Evolutionary conservation across 2,113 vertebrate genomes (phyloP).

Genomic region (Acanthochromis polyacanthus): DNA sequence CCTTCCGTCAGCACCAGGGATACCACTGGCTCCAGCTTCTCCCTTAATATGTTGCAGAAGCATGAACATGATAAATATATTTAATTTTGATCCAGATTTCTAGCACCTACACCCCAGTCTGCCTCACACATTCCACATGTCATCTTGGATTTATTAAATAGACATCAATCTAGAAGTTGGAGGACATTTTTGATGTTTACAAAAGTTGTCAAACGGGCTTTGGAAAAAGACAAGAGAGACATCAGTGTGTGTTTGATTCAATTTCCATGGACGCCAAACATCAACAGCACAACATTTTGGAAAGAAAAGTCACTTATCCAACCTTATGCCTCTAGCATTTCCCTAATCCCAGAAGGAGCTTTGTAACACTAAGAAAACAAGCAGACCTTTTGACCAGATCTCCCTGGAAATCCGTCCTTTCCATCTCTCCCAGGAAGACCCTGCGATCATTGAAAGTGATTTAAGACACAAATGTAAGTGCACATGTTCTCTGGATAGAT

Average conservation of each 20-base stretch:
- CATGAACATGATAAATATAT: not conserved
- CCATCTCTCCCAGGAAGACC: conserved; percentile 91
- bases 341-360: conserved; percentile 27
- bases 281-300: conserved; percentile 40
- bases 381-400: conserved; percentile 91
- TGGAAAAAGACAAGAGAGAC: conserved; percentile 39
- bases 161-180: conserved; percentile 7
- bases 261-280: conserved; percentile 59
- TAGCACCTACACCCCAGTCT: not conserved
- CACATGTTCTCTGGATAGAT: not conserved
- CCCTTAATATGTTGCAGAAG: conserved; percentile 71
- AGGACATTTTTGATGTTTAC: conserved; percentile 11
- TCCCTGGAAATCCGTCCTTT: conserved; percentile 90
- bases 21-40: conserved; percentile 77
- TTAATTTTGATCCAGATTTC: conserved; percentile 3
- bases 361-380: conserved; percentile 38
- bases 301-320: conserved; percentile 49
- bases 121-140: not conserved
- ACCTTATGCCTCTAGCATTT: conserved; percentile 31
- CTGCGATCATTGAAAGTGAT: conserved; percentile 75
- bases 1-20: conserved; percentile 83
- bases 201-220: conserved; percentile 1
- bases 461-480: not conserved
- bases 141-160: conserved; percentile 12
- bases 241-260: conserved; percentile 30